Percentiles rank a stretch among this genome's conserved stretches.
phyloP scores from a whole-genome alignment of 2,113 vertebrate genomes.

The Vulpes lagopus region DNA sequence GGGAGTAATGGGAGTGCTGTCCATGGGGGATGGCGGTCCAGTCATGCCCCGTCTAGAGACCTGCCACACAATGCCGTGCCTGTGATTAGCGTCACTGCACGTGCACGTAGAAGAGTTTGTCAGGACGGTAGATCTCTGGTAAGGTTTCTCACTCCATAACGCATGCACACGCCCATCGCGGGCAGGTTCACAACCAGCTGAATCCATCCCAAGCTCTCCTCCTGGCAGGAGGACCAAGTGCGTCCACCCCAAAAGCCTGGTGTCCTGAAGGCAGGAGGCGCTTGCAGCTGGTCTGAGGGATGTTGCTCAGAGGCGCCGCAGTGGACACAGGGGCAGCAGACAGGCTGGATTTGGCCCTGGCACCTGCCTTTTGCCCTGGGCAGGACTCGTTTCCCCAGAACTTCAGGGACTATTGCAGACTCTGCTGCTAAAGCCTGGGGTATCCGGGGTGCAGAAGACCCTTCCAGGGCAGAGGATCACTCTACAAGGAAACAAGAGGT shows the following conservation, averaged over 20 bases:
- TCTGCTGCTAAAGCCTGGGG: not conserved
- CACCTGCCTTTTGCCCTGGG: not conserved
- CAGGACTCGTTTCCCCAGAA: fast-evolving
- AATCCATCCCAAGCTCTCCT: not conserved
- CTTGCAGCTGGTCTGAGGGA: too few relatives aligned
- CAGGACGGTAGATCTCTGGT: fast-evolving
- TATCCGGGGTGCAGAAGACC: not conserved
- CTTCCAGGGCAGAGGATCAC: not conserved
- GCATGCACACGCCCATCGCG: fast-evolving
- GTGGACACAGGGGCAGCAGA: not conserved
- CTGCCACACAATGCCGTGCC: not conserved
- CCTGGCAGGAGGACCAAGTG: not conserved
- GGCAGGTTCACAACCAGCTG: not conserved
- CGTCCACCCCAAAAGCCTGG: not conserved
- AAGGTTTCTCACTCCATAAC: too few relatives aligned
- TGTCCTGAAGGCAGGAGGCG: not conserved
- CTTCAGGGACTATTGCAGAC: not conserved
- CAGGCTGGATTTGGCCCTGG: fast-evolving
- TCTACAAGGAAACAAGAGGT: fast-evolving
- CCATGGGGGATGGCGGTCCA: not conserved
- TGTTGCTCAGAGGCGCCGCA: not conserved
- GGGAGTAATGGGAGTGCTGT: not conserved
- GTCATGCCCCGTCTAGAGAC: not conserved
- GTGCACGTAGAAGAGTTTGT: not conserved
- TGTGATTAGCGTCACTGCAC: fast-evolving